These are phyloP conservation scores for Danio kyathit DNA, from an alignment of 2,797 vertebrate genomes.

Conservation along the genomic window DNA sequence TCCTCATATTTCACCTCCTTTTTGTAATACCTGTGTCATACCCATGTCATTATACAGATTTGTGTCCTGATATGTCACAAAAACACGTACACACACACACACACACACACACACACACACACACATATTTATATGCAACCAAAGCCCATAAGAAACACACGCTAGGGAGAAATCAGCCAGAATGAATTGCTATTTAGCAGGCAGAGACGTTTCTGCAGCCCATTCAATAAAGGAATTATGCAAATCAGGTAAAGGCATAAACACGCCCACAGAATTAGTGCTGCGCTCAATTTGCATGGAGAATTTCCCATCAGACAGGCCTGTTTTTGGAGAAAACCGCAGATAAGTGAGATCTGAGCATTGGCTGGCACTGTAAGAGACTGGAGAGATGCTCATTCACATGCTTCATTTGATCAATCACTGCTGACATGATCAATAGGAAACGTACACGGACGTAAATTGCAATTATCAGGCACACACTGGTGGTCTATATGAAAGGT, in stretches of 20 bases:
- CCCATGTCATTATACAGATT: too few species aligned
- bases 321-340: background rate
- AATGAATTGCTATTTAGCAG: background rate
- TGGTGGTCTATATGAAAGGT: background rate
- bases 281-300: background rate
- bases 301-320: background rate
- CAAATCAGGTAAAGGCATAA: background rate
- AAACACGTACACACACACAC: too few species aligned
- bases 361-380: background rate
- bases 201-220: background rate
- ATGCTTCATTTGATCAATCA: background rate
- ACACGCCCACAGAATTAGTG: background rate
- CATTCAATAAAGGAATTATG: constrained; percentile 33
- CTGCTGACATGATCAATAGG: background rate
- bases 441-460: background rate
- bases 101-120: too few species aligned
- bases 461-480: background rate
- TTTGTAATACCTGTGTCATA: too few species aligned
- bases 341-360: background rate
- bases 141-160: background rate
- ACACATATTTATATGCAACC: background rate
- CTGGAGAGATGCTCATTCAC: background rate
- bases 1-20: too few species aligned
- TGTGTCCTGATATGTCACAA: too few species aligned
- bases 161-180: background rate